Evolutionary conservation across 2,113 vertebrate genomes (phyloP).

Genomic region (Motacilla tschutschensis): DNA sequence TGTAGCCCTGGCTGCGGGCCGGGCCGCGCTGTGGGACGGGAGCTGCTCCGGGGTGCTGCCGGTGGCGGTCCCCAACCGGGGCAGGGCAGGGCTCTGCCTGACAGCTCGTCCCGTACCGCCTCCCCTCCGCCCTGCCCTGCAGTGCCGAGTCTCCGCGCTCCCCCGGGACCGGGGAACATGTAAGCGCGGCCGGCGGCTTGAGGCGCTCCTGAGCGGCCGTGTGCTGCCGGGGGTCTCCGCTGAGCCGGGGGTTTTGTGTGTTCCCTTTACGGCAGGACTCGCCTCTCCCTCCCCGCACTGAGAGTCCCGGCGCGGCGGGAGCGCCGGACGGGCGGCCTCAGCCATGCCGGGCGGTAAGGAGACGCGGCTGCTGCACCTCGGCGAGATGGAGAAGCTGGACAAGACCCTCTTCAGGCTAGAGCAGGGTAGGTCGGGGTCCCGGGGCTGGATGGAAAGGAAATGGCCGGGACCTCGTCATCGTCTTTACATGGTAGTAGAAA

Average conservation of each 20-base stretch:
- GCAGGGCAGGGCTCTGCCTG: background rate
- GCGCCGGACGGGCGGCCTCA: conserved; percentile 33
- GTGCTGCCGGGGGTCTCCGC: background rate
- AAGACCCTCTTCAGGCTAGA: conserved; percentile 86
- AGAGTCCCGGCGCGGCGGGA: conserved; percentile 35
- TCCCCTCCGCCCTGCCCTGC: background rate
- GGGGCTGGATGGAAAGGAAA: background rate
- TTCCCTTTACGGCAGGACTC: conserved; percentile 48
- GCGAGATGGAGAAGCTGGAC: conserved; percentile 86
- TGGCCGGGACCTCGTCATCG: background rate
- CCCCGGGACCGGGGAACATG: conserved; percentile 22
- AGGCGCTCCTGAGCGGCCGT: background rate
- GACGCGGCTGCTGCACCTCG: conserved; percentile 77
- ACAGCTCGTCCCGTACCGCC: background rate
- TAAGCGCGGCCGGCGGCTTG: conserved; percentile 15
- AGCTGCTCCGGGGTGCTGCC: background rate
- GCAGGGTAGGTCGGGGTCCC: conserved; percentile 74
- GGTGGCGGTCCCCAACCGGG: background rate
- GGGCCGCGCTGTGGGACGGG: background rate
- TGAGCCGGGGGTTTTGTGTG: conserved; percentile 6
- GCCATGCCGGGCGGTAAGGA: conserved; percentile 76
- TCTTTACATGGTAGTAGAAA: background rate
- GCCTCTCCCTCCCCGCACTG: background rate
- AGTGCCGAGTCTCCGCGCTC: background rate
- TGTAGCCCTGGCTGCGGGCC: background rate